These are phyloP conservation scores for Axis porcinus DNA, from an alignment of 2,113 vertebrate species.

Conservation along the genomic window DNA sequence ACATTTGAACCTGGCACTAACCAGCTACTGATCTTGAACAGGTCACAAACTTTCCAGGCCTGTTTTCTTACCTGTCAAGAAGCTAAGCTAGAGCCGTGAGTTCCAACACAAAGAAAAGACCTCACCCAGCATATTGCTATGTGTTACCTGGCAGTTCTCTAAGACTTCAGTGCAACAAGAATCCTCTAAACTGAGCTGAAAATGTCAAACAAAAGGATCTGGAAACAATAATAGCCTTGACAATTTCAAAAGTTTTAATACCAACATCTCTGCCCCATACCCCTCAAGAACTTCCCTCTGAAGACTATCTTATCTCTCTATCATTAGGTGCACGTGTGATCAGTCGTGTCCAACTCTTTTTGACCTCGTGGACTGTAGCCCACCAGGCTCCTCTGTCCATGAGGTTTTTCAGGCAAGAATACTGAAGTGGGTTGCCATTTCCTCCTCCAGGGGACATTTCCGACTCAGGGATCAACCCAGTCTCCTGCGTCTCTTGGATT, in stretches of 20 bases:
- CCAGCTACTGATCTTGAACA: neutral
- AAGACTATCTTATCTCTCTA: neutral
- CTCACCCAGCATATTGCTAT: neutral
- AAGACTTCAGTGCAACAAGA: neutral
- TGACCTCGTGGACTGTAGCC: neutral
- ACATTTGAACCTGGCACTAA: neutral
- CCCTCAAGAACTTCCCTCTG: neutral
- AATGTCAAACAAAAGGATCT: neutral
- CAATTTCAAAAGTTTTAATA: neutral
- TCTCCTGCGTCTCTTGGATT: neutral
- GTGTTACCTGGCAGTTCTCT: neutral
- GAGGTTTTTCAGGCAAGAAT: neutral
- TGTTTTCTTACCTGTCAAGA: neutral
- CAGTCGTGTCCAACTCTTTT: neutral
- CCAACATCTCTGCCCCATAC: neutral
- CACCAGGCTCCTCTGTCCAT: neutral
- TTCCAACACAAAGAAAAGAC: neutral
- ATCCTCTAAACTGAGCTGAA: neutral
- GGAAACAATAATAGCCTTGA: neutral
- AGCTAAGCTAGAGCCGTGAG: neutral
- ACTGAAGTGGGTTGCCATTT: neutral
- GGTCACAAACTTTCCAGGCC: neutral
- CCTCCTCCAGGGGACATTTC: neutral
- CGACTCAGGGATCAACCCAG: neutral
- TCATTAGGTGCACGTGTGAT: accelerated